Conservation (phyloP, 1,140 invertebrate species). For the Drosophila aff. region DNA sequence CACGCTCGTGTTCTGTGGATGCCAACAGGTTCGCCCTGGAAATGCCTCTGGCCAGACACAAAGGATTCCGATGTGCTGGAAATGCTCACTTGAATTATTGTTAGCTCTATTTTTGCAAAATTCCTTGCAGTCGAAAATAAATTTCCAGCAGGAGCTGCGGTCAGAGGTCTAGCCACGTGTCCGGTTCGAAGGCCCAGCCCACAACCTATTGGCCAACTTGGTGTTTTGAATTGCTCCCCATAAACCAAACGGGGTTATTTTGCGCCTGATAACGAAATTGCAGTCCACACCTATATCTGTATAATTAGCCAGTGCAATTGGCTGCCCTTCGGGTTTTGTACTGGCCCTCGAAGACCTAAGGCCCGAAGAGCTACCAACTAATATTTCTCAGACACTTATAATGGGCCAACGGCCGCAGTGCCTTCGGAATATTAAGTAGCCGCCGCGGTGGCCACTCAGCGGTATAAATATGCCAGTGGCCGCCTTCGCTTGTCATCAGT, state of each 20-base stretch:
- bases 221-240: background rate
- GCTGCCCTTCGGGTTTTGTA: conserved; percentile 74
- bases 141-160: conserved; percentile 1
- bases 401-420: conserved; percentile 44
- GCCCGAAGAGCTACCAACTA: conserved; percentile 27
- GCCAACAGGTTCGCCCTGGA: conserved; percentile 31
- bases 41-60: conserved; percentile 13
- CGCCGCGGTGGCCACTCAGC: background rate
- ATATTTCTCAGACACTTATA: conserved; percentile 65
- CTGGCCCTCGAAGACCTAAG: conserved; percentile 63
- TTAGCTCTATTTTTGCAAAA: conserved; percentile 24
- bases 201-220: conserved; percentile 21
- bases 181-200: background rate
- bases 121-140: conserved; percentile 7
- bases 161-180: background rate
- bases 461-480: conserved; percentile 66
- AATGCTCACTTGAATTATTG: conserved; percentile 46
- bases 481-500: conserved; percentile 59
- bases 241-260: conserved; percentile 20
- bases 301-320: conserved; percentile 52
- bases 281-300: conserved; percentile 44
- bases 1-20: conserved; percentile 9
- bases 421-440: conserved; percentile 60
- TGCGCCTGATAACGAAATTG: conserved; percentile 31
- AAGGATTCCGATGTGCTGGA: conserved; percentile 18